Percentiles rank a stretch among this genome's conserved stretches.
phyloP scores from a whole-genome alignment of 2,113 vertebrate species.

The Struthidea cinerea region DNA sequence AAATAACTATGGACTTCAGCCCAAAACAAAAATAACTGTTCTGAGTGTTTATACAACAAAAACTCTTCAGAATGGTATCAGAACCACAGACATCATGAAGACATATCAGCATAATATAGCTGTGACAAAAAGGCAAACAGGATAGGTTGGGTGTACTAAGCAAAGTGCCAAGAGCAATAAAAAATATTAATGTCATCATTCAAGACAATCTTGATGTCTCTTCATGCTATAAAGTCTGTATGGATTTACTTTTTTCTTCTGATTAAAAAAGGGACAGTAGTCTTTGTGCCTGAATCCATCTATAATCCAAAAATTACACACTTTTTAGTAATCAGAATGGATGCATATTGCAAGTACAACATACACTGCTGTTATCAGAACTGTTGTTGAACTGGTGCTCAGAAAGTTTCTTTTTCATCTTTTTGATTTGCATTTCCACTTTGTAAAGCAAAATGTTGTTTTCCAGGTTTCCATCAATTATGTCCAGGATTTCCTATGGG shows the following conservation, averaged over 20 bases:
- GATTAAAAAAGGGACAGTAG: not conserved
- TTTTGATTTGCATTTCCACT: not conserved
- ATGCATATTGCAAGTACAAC: not conserved
- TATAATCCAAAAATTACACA: not conserved
- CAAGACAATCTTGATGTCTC: not conserved
- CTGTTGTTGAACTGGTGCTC: not conserved
- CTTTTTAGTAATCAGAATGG: not conserved
- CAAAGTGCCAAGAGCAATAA: not conserved
- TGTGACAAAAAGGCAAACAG: not conserved
- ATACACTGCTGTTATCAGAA: not conserved
- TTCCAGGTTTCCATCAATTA: not conserved
- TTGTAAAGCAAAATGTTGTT: not conserved
- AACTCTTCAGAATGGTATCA: not conserved
- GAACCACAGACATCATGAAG: not conserved
- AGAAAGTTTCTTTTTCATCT: not conserved
- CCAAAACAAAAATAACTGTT: conserved; percentile 14
- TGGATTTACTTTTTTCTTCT: not conserved
- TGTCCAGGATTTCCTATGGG: not conserved
- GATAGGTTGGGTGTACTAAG: not conserved
- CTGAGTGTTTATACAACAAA: not conserved
- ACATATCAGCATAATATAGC: not conserved
- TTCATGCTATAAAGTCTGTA: not conserved
- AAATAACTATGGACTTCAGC: conserved; percentile 23
- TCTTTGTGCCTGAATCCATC: not conserved
- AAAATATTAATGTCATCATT: not conserved